Base-by-base conservation (phyloP, 2,888 invertebrate genomes). In the Dascillus cervinus region DNA sequence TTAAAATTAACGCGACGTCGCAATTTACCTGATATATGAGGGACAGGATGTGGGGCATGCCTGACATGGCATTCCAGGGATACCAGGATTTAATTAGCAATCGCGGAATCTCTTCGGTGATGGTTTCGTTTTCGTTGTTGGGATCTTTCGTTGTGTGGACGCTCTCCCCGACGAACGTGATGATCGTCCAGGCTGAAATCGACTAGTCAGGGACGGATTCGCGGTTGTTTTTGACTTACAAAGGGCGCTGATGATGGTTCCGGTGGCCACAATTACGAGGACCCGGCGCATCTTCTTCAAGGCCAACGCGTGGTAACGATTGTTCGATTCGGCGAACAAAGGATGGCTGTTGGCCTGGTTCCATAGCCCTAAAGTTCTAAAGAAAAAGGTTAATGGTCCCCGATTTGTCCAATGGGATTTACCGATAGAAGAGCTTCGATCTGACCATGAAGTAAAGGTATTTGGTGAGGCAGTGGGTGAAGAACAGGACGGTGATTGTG, bases 321-420 rank as follows among this genome's bases (percentile, higher is more conserved):
- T 65, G 55, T 87, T 83, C 0, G 86, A 87, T 59, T 88, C 88
- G 25, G 83, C 78, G 59, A 89, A 89, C 21, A 89, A 60, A 0
- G 88, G 86, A 64, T 89, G 87, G 30, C 81, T 78, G 61, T 87
- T 86, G 0, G 82, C 76, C 62, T 85, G 83, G 58, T 88, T 88
- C 88, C 88, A 89, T 39, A 84, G 77, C 14, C 79, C 81, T 21
- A 87, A 60, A 0, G 85, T 84, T 52, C 86, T 79, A 48, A 20
- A 6, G 3, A 23, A 11, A 6, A n/a, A 9, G 21, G 14, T 20
- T 4, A 11, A 27, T 26, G 3, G 19, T 12, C 4, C 14, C 1
- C 6, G 5, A 4, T 10, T 9, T 10, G 8, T 5, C 13, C 8
- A 13, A 14, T 10, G 9, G 1, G n/a, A 6, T 8, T 65, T 53